These are phyloP conservation scores for Capromys pilorides DNA, from an alignment of 2,797 vertebrate genomes.

Conservation along the genomic window DNA sequence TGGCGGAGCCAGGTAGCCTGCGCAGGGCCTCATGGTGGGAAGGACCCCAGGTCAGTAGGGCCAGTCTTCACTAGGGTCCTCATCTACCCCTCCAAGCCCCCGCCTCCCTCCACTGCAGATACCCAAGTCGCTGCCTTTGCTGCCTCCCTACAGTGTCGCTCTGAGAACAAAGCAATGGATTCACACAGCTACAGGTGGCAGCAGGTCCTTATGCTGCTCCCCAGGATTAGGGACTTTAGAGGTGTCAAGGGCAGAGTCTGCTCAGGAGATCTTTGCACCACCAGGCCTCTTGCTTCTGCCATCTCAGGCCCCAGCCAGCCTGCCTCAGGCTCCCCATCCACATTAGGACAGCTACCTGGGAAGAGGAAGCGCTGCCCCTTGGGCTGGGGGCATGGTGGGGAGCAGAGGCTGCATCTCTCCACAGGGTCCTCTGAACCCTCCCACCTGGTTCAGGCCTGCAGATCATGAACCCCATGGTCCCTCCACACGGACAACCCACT, in stretches of 20 bases:
- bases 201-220: not conserved
- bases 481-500: not conserved
- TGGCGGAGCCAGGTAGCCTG: not conserved
- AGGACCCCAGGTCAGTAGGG: not conserved
- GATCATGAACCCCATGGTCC: not conserved
- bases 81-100: accelerated
- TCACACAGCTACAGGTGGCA: accelerated
- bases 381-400: no score
- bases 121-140: not conserved
- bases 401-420: not conserved
- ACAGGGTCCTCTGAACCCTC: not conserved
- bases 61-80: not conserved
- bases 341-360: not conserved
- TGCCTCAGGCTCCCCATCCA: not conserved
- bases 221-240: not conserved
- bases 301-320: not conserved
- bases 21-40: accelerated
- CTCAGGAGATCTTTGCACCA: accelerated
- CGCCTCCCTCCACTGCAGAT: accelerated
- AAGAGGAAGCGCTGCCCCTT: not conserved
- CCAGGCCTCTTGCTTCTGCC: not conserved
- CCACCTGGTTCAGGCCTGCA: not conserved
- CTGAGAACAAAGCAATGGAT: not conserved
- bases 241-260: not conserved
- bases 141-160: no score